Evolutionary conservation across 2,888 invertebrate genomes (phyloP).

Genomic region (Carcina quercana): DNA sequence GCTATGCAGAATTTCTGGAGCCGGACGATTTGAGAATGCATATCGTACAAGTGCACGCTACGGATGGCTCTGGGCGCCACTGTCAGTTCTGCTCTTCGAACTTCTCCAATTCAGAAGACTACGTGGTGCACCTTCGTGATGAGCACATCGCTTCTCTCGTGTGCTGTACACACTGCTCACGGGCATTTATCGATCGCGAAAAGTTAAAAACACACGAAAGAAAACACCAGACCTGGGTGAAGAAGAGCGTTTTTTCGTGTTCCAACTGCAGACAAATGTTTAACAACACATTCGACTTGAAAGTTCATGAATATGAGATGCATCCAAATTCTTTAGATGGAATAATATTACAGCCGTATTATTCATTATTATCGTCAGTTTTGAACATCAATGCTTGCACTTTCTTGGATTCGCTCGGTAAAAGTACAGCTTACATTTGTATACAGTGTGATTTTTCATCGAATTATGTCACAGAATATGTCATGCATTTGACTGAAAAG

Average conservation of each 20-base stretch:
- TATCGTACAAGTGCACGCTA: constrained; percentile 35
- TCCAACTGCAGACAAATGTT: constrained; percentile 36
- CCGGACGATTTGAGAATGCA: constrained; percentile 43
- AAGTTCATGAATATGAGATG: constrained; percentile 26
- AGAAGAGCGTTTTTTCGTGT: constrained; percentile 26
- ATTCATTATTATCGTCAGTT: constrained; percentile 32
- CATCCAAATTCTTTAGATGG: constrained; percentile 31
- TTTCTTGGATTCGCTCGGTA: constrained; percentile 24
- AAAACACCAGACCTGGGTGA: constrained; percentile 25
- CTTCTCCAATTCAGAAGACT: constrained; percentile 28
- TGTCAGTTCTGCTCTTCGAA: constrained; percentile 38
- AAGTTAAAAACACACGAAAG: constrained; percentile 27
- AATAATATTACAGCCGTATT: constrained; percentile 25
- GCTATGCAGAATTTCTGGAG: constrained; percentile 51
- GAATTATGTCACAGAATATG: constrained; percentile 17
- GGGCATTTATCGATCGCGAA: constrained; percentile 28
- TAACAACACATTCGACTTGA: constrained; percentile 22
- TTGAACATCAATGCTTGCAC: constrained; percentile 34
- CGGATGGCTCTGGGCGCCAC: constrained; percentile 7
- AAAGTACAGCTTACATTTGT: constrained; percentile 25
- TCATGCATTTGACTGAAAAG: constrained; percentile 30
- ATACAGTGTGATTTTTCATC: constrained; percentile 25
- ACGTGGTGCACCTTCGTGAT: constrained; percentile 39
- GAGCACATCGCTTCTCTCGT: constrained; percentile 30
- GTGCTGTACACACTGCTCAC: constrained; percentile 36